phyloP scores from a whole-genome alignment of 2,797 vertebrate species.

The Eulemur mongoz region DNA sequence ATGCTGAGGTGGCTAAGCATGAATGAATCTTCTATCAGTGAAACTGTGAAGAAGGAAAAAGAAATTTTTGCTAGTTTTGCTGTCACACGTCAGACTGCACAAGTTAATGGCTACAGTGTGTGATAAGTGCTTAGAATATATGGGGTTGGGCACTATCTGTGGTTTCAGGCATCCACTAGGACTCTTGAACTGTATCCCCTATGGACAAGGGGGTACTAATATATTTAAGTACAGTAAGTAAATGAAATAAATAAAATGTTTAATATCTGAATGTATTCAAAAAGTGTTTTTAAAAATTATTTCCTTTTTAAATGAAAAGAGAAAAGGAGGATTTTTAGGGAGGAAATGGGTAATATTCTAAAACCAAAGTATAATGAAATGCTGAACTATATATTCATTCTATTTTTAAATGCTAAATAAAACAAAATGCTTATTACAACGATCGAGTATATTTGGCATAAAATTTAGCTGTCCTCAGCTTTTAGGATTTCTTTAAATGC shows the following conservation, averaged over 20 bases:
- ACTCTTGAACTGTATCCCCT: background rate
- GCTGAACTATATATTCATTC: background rate
- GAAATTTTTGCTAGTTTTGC: background rate
- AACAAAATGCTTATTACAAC: slow-evolving; percentile 29
- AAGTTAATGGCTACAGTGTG: background rate
- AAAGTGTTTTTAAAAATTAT: background rate
- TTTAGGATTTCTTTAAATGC: slow-evolving; percentile 47
- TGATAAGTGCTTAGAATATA: background rate
- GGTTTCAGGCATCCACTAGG: background rate
- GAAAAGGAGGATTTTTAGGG: slow-evolving; percentile 21
- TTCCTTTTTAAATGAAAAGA: slow-evolving; percentile 42
- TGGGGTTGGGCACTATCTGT: background rate
- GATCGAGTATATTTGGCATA: background rate
- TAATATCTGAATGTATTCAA: background rate
- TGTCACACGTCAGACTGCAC: background rate
- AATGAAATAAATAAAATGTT: slow-evolving; percentile 33
- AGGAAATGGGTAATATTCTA: slow-evolving; percentile 14
- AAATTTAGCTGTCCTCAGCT: background rate
- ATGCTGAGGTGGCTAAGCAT: background rate
- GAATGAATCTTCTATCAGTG: background rate
- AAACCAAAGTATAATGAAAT: slow-evolving; percentile 29
- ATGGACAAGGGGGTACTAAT: background rate
- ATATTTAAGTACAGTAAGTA: background rate
- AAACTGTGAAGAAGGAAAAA: background rate
- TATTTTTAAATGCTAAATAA: slow-evolving; percentile 47